Evolutionary conservation across 2,113 vertebrate genomes (phyloP).

Genomic region (Erpornis zantholeuca): DNA sequence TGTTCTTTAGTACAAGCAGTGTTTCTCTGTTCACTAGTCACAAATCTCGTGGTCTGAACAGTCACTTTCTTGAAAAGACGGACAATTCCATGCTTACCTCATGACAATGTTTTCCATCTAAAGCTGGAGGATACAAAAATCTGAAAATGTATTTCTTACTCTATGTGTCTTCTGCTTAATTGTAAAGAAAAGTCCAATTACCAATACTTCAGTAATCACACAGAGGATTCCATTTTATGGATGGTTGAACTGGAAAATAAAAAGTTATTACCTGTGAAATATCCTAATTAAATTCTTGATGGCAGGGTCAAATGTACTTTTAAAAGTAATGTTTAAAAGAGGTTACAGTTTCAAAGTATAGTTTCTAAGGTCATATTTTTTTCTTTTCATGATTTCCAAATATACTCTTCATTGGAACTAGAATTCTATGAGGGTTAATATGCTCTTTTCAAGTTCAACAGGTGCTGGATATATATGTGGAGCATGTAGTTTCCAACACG

Average conservation of each 20-base stretch:
- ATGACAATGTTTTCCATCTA: neutral
- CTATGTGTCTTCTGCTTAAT: neutral
- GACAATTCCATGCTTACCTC: neutral
- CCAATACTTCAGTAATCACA: constrained; percentile 39
- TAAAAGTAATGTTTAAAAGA: constrained; percentile 2
- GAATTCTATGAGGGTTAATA: neutral
- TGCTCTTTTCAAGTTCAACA: neutral
- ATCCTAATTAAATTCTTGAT: constrained; percentile 43
- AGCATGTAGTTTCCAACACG: neutral
- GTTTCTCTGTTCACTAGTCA: neutral
- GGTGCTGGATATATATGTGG: too few species aligned
- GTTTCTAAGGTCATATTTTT: neutral
- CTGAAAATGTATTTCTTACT: neutral
- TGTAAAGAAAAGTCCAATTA: constrained; percentile 39
- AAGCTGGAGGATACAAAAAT: neutral
- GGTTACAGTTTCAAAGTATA: neutral
- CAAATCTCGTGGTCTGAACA: neutral
- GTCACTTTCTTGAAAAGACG: neutral
- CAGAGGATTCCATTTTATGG: constrained; percentile 41
- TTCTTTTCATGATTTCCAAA: neutral
- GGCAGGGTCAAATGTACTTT: neutral
- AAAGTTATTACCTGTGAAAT: constrained; percentile 46
- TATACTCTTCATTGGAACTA: neutral
- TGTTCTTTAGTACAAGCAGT: neutral
- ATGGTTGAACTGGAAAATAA: constrained; percentile 50